phyloP scores from a whole-genome alignment of 2,888 invertebrate species.

The Agriotes lineatus region DNA sequence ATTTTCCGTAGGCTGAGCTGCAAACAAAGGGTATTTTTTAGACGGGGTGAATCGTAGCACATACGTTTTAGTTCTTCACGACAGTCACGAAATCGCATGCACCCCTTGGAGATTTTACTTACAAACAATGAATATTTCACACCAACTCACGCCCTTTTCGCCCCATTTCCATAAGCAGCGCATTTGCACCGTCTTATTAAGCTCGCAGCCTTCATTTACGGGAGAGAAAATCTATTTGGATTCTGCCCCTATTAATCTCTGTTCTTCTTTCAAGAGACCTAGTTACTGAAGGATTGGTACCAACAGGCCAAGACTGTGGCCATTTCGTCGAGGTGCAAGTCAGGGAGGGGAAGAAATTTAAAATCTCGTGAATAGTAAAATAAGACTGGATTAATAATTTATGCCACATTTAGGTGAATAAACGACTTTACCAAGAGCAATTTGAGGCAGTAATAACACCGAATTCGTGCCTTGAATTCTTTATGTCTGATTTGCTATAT shows the following conservation, averaged over 20 bases:
- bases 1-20: neutral
- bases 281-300: too few species aligned
- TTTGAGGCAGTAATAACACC: slow-evolving; percentile 14
- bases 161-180: neutral
- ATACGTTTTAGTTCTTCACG: slow-evolving; percentile 2
- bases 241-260: neutral
- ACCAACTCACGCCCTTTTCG: neutral
- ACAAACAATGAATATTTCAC: slow-evolving; percentile 13
- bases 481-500: neutral
- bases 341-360: neutral
- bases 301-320: too few species aligned
- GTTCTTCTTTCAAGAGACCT: too few species aligned
- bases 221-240: neutral
- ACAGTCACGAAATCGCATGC: slow-evolving; percentile 10
- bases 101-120: slow-evolving; percentile 12
- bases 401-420: slow-evolving; percentile 1
- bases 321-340: neutral
- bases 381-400: neutral
- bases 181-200: slow-evolving; percentile 14
- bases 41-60: neutral
- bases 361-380: neutral
- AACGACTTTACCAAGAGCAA: slow-evolving; percentile 3
- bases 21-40: neutral
- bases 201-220: neutral
- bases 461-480: slow-evolving; percentile 4